A percentile compares a stretch with the other conserved stretches of the same genome.
Conservation (phyloP, 2,888 invertebrate genomes). For the Lordiphosa andalusiaca region DNA sequence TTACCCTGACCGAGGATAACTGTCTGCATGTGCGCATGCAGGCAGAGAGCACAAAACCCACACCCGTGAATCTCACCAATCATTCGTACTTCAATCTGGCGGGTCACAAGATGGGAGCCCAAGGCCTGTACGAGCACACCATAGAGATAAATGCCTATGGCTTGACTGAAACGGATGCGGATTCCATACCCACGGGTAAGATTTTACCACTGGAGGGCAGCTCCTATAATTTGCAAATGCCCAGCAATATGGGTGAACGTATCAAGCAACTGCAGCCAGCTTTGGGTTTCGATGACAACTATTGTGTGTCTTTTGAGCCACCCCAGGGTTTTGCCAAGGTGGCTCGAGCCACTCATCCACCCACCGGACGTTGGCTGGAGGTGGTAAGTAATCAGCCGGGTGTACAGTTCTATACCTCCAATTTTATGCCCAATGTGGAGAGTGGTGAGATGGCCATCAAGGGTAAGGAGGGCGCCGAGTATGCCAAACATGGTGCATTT, state of each 20-base stretch:
- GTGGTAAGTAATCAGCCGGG: slow-evolving; percentile 92
- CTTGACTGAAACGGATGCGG: slow-evolving; percentile 86
- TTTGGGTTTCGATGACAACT: slow-evolving; percentile 14
- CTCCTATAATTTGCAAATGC: slow-evolving; percentile 86
- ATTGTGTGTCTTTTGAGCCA: slow-evolving; percentile 12
- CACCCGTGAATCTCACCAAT: slow-evolving; percentile 91
- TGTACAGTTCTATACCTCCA: slow-evolving; percentile 92
- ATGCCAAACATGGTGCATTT: slow-evolving; percentile 88
- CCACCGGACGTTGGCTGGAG: slow-evolving; percentile 87
- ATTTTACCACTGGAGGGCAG: slow-evolving; percentile 86
- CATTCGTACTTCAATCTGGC: slow-evolving; percentile 94
- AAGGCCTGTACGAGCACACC: slow-evolving; percentile 85
- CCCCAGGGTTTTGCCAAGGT: slow-evolving; percentile 82
- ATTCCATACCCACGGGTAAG: slow-evolving; percentile 86
- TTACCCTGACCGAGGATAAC: slow-evolving; percentile 86
- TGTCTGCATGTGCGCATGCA: slow-evolving; percentile 87
- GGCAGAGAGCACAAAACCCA: slow-evolving; percentile 88
- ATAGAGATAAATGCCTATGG: slow-evolving; percentile 88
- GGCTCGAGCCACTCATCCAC: slow-evolving; percentile 82
- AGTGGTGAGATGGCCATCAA: slow-evolving; percentile 82
- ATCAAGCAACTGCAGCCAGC: slow-evolving; percentile 85
- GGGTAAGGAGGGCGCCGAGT: slow-evolving; percentile 86
- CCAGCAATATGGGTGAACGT: slow-evolving; percentile 84
- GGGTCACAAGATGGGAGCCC: slow-evolving; percentile 83
- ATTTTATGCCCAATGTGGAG: slow-evolving; percentile 69